Evolutionary conservation across 1,140 invertebrate species (phyloP), one percentile per base, ranked within the genome.

Genomic region (Tetramorium alpestre): DNA sequence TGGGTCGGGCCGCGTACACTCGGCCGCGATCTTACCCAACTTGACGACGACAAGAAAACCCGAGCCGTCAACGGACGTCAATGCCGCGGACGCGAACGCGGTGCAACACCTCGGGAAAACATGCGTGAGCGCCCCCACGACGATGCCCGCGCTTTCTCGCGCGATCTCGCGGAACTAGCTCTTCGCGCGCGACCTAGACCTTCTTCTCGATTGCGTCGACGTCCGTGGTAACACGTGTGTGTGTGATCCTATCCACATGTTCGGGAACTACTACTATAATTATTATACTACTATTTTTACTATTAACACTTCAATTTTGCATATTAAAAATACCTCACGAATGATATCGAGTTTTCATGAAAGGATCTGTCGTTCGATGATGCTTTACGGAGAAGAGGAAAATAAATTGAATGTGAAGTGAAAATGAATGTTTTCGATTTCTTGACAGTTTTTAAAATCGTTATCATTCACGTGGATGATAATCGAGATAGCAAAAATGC

Each of bases 11-110:
- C 10, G 0, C 8, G 2, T 41, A 54, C 28, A 38, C 28, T 54
- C 18, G n/a, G 4, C 0, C 11, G 51, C n/a, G 5, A 25, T 75
- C 72, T 58, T 75, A 75, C 72, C 72, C 38, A 22, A 60, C n/a
- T 75, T 41, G 6, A 38, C 3, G 64, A 2, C n/a, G 10, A 60
- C 25, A 47, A 44, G 4, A 41, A 58, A 75, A 38, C 25, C n/a
- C 51, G 72, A 75, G 16, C 51, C n/a, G 44, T 70, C 49, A 28
- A n/a, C 25, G 58, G 41, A 62, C 58, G 38, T 64, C 58, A 62
- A 58, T 60, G 38, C 56, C 56, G 58, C 41, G 41, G 18, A 77
- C 18, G 75, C 56, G 41, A 77, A 44, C 33, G 33, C 33, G 7
- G 33, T 49, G 13, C 22, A 69, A 38, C 49, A 41, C 51, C 60